These are phyloP conservation scores for Myotis planiceps DNA, from an alignment of 2,797 vertebrate species.

Conservation along the genomic window DNA sequence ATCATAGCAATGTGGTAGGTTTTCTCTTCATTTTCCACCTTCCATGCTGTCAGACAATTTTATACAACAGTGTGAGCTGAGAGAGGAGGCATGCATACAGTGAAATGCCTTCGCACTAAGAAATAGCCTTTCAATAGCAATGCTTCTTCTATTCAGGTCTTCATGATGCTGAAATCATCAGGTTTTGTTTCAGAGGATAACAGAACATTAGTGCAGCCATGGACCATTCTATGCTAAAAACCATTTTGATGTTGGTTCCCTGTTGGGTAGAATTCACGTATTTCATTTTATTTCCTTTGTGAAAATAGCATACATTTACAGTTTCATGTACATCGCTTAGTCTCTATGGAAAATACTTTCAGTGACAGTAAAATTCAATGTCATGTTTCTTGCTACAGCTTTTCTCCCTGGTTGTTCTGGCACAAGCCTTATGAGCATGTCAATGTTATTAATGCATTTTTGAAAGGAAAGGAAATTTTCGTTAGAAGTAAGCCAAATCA, in stretches of 20 bases:
- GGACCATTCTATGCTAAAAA: background rate
- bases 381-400: background rate
- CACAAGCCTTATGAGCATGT: background rate
- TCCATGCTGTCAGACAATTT: background rate
- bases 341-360: background rate
- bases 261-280: background rate
- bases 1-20: background rate
- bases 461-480: slow-evolving; percentile 16
- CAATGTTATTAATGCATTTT: background rate
- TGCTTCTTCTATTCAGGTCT: background rate
- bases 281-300: background rate
- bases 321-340: background rate
- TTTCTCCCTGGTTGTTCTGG: background rate
- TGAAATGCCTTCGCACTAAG: background rate
- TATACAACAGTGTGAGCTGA: background rate
- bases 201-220: background rate
- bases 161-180: background rate
- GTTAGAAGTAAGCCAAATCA: background rate
- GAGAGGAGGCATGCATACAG: background rate
- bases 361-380: background rate
- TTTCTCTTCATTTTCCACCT: background rate
- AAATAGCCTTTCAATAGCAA: background rate
- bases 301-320: background rate
- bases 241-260: background rate
- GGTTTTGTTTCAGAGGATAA: background rate